Conservation (phyloP, 2,888 invertebrate genomes). For the Acanthoscelides obtectus region DNA sequence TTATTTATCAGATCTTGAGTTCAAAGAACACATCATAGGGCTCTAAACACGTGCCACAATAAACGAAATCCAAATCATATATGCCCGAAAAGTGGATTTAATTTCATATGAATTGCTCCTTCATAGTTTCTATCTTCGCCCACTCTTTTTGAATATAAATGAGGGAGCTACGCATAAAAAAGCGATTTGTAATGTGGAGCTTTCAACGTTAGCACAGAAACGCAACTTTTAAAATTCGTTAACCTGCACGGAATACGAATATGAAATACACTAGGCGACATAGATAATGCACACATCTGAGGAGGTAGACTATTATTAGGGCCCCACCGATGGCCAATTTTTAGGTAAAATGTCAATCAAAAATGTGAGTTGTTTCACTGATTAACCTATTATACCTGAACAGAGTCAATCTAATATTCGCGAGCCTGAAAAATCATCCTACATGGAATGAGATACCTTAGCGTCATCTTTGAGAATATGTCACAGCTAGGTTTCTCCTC, state of each 20-base stretch:
- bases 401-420: no score
- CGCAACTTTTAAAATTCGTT: neutral
- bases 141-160: neutral
- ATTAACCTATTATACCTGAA: no score
- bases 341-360: no score
- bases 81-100: neutral
- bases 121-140: neutral
- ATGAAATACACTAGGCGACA: neutral
- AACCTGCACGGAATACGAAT: neutral
- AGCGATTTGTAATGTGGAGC: neutral
- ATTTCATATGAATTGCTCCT: neutral
- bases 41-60: neutral
- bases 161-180: neutral
- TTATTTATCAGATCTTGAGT: no score
- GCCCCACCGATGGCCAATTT: no score
- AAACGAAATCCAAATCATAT: neutral
- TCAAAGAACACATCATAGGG: no score
- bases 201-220: neutral
- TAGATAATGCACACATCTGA: neutral
- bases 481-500: no score
- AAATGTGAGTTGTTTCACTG: no score
- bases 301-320: no score
- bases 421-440: no score
- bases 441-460: no score
- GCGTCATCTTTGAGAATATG: no score